phyloP scores from a whole-genome alignment of 2,113 vertebrate genomes.

The Cariama cristata region DNA sequence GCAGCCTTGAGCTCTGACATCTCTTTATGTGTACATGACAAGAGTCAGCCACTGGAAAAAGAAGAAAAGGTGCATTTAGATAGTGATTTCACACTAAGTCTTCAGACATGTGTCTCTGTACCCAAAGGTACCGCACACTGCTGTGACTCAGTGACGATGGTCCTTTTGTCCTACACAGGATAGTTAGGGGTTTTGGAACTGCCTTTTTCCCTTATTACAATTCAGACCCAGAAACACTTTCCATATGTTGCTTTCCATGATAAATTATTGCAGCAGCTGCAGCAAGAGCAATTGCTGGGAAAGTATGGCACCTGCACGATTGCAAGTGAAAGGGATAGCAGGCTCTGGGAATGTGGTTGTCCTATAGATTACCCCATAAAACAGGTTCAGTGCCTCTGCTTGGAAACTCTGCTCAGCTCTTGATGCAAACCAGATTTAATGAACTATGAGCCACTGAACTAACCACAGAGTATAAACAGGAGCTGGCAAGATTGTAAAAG shows the following conservation, averaged over 20 bases:
- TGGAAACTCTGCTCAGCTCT: neutral
- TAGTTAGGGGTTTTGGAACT: neutral
- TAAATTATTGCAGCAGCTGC: constrained; percentile 16
- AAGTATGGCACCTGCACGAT: neutral
- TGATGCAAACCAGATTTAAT: neutral
- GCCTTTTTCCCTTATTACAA: neutral
- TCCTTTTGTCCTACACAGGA: neutral
- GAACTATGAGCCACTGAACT: neutral
- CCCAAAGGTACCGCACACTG: neutral
- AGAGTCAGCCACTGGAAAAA: constrained; percentile 66
- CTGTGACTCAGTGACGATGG: neutral
- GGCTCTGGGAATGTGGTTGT: neutral
- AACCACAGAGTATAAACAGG: neutral
- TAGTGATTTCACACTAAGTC: neutral
- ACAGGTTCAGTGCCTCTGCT: neutral
- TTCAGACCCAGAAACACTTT: neutral
- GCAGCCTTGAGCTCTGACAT: neutral
- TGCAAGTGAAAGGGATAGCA: neutral
- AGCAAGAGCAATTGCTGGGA: neutral
- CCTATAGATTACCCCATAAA: neutral
- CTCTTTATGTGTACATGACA: constrained; percentile 62
- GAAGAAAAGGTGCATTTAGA: neutral
- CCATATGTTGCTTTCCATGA: neutral
- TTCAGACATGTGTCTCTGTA: rapidly evolving
- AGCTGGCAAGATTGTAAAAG: neutral